phyloP scores from a whole-genome alignment of 2,888 invertebrate species.

The Bugulina stolonifera region DNA sequence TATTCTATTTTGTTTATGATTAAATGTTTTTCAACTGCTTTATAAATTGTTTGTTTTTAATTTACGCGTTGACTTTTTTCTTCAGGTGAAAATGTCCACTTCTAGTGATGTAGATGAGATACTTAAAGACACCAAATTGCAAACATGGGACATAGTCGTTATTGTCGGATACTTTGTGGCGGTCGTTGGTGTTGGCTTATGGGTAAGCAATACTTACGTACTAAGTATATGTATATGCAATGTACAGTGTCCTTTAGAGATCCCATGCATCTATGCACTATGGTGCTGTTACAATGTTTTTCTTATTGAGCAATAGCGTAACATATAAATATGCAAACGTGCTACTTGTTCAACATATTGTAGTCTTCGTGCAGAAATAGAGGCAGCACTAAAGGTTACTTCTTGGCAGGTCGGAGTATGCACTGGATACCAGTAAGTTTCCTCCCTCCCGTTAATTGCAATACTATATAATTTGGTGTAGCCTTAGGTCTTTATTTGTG shows the following conservation, averaged over 20 bases:
- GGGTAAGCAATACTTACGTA: neutral
- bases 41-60: too few relatives aligned
- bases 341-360: too few relatives aligned
- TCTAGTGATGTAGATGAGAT: neutral
- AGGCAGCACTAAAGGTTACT: slow-evolving; percentile 54
- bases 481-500: too few relatives aligned
- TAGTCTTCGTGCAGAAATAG: slow-evolving; percentile 51
- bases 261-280: too few relatives aligned
- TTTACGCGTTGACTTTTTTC: too few relatives aligned
- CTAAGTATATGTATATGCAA: neutral
- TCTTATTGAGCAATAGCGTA: too few relatives aligned
- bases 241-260: neutral
- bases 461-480: neutral
- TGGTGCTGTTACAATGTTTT: too few relatives aligned
- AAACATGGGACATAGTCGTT: neutral
- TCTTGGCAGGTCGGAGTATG: slow-evolving; percentile 56
- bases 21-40: too few relatives aligned
- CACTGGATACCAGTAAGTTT: slow-evolving; percentile 56
- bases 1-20: too few relatives aligned
- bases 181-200: slow-evolving; percentile 12
- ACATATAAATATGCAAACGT: too few relatives aligned
- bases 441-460: too few relatives aligned
- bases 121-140: neutral
- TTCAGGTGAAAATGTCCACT: neutral
- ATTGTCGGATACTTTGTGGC: neutral